Evolutionary conservation across 2,888 invertebrate genomes (phyloP).

Genomic region (Plusia festucae): DNA sequence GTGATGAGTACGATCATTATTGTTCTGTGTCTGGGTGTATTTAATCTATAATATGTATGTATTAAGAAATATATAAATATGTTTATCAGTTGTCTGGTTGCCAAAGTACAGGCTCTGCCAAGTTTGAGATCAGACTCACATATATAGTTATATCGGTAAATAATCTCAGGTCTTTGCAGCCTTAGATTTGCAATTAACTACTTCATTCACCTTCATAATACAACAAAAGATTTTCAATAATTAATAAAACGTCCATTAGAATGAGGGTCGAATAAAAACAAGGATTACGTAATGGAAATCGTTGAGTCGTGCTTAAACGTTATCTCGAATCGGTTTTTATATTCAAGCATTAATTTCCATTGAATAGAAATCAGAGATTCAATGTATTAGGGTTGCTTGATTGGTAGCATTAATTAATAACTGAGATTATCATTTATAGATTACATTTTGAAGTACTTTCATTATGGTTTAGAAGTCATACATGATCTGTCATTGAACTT

Average conservation of each 20-base stretch:
- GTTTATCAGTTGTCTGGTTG: no score
- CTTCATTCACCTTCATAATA: constrained; percentile 7
- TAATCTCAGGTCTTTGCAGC: no score
- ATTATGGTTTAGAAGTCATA: background rate
- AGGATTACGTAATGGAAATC: constrained; percentile 50
- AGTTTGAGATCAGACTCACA: no score
- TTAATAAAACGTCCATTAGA: constrained; percentile 44
- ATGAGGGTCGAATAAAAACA: constrained; percentile 42
- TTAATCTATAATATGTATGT: no score
- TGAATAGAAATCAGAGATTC: constrained; percentile 38
- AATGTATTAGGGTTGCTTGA: background rate
- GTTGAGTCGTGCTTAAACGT: constrained; percentile 53
- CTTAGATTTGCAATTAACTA: background rate
- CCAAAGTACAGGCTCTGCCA: no score
- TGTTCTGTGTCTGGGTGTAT: no score
- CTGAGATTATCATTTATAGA: background rate
- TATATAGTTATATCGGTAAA: no score
- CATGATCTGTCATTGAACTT: no score
- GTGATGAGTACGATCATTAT: no score
- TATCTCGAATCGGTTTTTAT: constrained; percentile 59
- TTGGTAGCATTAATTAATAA: background rate
- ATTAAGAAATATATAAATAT: no score
- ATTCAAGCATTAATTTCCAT: constrained; percentile 55
- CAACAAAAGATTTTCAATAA: constrained; percentile 41
- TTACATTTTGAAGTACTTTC: background rate